Percentiles rank a stretch among this genome's conserved stretches.
Evolutionary conservation across 2,113 vertebrate genomes (phyloP).

Genomic region (Rhagologus leucostigma): DNA sequence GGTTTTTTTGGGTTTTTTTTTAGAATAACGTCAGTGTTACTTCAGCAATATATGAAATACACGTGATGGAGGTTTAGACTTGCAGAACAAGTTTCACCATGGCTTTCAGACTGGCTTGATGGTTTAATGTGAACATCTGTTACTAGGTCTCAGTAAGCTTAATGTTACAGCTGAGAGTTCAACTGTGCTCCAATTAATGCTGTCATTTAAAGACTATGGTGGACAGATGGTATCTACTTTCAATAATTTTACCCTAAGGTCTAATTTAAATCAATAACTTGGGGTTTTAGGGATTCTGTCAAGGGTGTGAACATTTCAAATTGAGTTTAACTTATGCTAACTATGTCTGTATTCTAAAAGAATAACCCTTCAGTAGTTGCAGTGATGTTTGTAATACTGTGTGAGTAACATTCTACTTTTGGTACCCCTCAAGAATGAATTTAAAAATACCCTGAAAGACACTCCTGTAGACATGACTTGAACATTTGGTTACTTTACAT

Average conservation of each 20-base stretch:
- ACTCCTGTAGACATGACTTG: background rate
- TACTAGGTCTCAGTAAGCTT: background rate
- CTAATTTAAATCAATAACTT: slow-evolving; percentile 27
- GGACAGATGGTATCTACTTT: slow-evolving; percentile 22
- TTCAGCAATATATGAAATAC: background rate
- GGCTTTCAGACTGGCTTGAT: background rate
- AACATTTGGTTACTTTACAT: background rate
- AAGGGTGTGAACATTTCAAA: background rate
- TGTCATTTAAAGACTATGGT: background rate
- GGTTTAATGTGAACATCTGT: background rate
- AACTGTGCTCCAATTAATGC: background rate
- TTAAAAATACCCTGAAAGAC: background rate
- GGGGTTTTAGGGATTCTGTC: background rate
- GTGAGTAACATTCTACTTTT: background rate
- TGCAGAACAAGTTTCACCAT: background rate
- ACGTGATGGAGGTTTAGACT: background rate
- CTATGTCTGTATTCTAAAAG: background rate
- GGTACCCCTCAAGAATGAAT: background rate
- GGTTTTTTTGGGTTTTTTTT: background rate
- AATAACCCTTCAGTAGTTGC: background rate
- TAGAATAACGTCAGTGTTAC: background rate
- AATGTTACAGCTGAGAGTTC: background rate
- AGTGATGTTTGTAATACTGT: background rate
- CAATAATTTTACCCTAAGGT: background rate
- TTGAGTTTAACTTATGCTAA: background rate